phyloP scores from a whole-genome alignment of 2,113 vertebrate genomes.

The Nothoprocta pentlandii region DNA sequence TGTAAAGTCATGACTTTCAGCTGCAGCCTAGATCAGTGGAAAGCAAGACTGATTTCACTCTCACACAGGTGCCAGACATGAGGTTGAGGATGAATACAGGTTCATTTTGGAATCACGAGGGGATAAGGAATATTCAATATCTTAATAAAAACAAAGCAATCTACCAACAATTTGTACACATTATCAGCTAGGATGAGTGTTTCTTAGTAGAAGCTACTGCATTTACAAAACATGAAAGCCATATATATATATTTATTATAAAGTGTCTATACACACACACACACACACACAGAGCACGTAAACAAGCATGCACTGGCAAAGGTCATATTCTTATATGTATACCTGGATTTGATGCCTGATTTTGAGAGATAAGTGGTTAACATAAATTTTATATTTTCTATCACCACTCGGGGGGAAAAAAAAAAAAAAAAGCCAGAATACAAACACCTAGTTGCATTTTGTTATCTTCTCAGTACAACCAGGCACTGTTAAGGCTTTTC shows the following conservation, averaged over 20 bases:
- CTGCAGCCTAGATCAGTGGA: conserved; percentile 33
- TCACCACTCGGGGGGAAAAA: neutral
- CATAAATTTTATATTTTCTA: neutral
- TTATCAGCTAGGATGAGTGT: neutral
- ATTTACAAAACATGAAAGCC: neutral
- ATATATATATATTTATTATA: too few relatives aligned
- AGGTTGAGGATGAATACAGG: neutral
- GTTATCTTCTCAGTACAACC: rapidly evolving
- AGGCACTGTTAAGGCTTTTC: neutral
- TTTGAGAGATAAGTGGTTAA: neutral
- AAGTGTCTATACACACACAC: too few relatives aligned
- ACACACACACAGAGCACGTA: too few relatives aligned
- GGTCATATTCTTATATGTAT: rapidly evolving
- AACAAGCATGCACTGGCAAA: neutral
- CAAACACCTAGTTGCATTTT: neutral
- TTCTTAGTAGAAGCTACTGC: neutral
- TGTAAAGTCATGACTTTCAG: conserved; percentile 52
- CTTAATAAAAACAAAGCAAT: conserved; percentile 28
- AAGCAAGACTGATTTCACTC: neutral
- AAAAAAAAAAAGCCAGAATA: neutral
- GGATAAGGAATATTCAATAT: neutral
- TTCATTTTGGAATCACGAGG: neutral
- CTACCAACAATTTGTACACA: neutral
- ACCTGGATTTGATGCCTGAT: neutral
- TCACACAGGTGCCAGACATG: conserved; percentile 7